Evolutionary conservation across 2,888 invertebrate genomes (phyloP).

Genomic region (Drosophila meridiana): DNA sequence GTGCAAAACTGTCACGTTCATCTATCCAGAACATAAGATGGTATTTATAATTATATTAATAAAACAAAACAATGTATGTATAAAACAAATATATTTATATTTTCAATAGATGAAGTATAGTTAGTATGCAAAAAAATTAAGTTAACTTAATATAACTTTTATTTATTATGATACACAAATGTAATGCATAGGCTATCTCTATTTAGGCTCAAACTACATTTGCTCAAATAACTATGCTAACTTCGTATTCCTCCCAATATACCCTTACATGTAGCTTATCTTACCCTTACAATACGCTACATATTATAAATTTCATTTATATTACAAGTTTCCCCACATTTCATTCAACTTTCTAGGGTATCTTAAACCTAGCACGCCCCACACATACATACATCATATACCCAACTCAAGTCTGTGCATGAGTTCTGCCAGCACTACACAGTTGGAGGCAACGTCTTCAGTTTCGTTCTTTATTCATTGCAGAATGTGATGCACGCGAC

Average conservation of each 20-base stretch:
- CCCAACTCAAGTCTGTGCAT: slow-evolving; percentile 15
- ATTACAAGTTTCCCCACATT: background rate
- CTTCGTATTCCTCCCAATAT: background rate
- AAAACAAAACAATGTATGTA: too few species aligned
- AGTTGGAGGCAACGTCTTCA: slow-evolving; percentile 54
- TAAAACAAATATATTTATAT: too few species aligned
- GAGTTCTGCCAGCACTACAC: slow-evolving; percentile 46
- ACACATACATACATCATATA: slow-evolving; percentile 1
- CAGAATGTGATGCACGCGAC: slow-evolving; percentile 67
- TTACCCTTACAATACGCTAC: background rate
- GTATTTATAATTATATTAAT: too few species aligned
- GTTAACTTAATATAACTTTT: too few species aligned
- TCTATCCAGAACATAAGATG: too few species aligned
- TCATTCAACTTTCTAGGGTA: slow-evolving; percentile 34
- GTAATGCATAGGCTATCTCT: too few species aligned
- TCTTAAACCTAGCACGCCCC: background rate
- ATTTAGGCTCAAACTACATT: background rate
- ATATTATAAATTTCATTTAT: background rate
- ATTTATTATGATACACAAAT: too few species aligned
- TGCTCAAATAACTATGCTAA: background rate
- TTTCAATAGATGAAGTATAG: too few species aligned
- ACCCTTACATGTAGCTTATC: background rate
- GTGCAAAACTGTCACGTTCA: too few species aligned
- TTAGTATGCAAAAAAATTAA: too few species aligned
- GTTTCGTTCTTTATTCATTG: slow-evolving; percentile 63